Percentiles rank a stretch among this genome's conserved stretches.
These are phyloP conservation scores for Paragorgia papillata DNA, from an alignment of 92 coral and sea anemone genomes.

Conservation along the genomic window DNA sequence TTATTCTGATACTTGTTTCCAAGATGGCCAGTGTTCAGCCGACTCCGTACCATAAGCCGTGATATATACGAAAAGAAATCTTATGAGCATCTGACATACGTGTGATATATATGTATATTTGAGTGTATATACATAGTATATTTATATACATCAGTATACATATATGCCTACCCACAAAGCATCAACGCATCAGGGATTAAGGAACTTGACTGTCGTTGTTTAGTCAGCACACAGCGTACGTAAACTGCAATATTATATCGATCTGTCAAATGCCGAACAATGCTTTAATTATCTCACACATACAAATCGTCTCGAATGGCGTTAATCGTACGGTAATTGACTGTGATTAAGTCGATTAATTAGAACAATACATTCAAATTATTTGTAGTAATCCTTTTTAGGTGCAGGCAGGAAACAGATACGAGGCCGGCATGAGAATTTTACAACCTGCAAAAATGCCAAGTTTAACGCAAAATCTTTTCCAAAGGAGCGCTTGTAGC, in stretches of 20 bases:
- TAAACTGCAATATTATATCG: conserved; percentile 51
- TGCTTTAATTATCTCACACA: conserved; percentile 49
- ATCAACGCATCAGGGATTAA: conserved; percentile 42
- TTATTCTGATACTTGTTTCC: conserved; percentile 14
- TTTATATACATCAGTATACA: conserved; percentile 11
- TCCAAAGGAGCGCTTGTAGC: not conserved
- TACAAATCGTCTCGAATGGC: conserved; percentile 51
- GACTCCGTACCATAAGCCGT: not conserved
- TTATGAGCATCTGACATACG: not conserved
- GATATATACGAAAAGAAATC: not conserved
- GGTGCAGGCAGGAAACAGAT: conserved; percentile 20
- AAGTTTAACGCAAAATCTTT: not conserved
- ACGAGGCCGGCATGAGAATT: not conserved
- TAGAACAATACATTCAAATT: conserved; percentile 47
- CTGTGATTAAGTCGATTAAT: conserved; percentile 51
- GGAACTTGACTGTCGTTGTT: conserved; percentile 35
- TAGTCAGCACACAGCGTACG: conserved; percentile 36
- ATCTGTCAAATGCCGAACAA: conserved; percentile 49
- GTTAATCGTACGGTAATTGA: conserved; percentile 52
- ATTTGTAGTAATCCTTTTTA: conserved; percentile 35
- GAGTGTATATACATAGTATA: not conserved
- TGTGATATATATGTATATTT: not conserved
- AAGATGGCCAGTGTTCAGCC: not conserved
- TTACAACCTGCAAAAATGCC: not conserved
- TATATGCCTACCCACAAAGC: conserved; percentile 20